phyloP scores from a whole-genome alignment of 2,113 vertebrate species.

The Oryzias javanicus region DNA sequence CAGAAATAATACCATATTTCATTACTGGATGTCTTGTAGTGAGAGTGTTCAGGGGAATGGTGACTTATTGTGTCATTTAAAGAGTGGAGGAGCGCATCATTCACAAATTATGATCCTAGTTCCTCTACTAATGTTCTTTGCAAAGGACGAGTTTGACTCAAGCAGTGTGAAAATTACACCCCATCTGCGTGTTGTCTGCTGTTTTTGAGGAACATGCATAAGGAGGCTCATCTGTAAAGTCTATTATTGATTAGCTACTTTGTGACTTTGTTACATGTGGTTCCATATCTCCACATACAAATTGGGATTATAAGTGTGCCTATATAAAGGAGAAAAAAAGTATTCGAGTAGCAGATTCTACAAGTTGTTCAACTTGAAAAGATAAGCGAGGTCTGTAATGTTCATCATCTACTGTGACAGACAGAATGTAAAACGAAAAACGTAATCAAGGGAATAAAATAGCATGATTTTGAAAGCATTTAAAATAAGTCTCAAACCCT shows the following conservation, averaged over 20 bases:
- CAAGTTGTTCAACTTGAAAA: too few relatives aligned
- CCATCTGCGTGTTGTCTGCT: neutral
- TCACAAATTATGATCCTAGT: constrained; percentile 10
- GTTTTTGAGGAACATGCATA: constrained; percentile 5
- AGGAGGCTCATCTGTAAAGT: neutral
- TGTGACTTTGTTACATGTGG: neutral
- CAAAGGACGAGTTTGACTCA: neutral
- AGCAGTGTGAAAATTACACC: neutral
- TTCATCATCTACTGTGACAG: too few relatives aligned
- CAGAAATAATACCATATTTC: constrained; percentile 49
- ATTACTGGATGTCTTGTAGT: constrained; percentile 37
- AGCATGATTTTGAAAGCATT: too few relatives aligned
- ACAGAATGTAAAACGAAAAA: too few relatives aligned
- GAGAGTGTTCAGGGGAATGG: constrained; percentile 16
- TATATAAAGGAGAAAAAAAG: too few relatives aligned
- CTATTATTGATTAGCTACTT: constrained; percentile 4
- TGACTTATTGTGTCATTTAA: constrained; percentile 41
- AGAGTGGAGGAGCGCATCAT: constrained; percentile 15
- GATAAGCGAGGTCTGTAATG: too few relatives aligned
- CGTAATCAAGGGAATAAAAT: too few relatives aligned
- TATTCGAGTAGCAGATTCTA: too few relatives aligned
- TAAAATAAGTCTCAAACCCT: too few relatives aligned
- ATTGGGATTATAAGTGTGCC: neutral
- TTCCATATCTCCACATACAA: constrained; percentile 19
- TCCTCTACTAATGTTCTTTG: neutral